phyloP scores from a whole-genome alignment of 2,113 vertebrate species.

The Peromyscus polionotus region DNA sequence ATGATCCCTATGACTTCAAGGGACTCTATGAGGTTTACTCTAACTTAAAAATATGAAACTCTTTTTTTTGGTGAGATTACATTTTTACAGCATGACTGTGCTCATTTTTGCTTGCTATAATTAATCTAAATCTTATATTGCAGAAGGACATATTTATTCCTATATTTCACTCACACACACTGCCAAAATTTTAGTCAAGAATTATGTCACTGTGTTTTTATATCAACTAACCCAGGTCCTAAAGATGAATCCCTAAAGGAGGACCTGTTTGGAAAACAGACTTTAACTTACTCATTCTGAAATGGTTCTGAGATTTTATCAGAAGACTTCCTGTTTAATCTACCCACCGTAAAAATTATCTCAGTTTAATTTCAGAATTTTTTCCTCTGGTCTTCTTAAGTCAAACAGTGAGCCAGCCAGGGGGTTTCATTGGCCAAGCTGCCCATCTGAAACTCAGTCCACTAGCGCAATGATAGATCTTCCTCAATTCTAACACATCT shows the following conservation, averaged over 20 bases:
- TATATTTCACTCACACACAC: neutral
- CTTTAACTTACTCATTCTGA: constrained; percentile 3
- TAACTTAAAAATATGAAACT: constrained; percentile 17
- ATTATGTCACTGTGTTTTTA: neutral
- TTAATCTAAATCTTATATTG: constrained; percentile 5
- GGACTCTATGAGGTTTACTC: neutral
- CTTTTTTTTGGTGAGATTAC: neutral
- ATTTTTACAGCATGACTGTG: neutral
- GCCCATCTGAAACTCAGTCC: neutral
- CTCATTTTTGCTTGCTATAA: neutral
- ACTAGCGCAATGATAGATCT: constrained; percentile 42
- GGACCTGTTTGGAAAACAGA: neutral
- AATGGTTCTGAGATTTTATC: constrained; percentile 42
- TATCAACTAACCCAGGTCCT: neutral
- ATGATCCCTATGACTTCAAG: neutral
- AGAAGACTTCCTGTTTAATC: constrained; percentile 28
- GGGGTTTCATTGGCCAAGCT: neutral
- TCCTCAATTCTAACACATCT: constrained; percentile 23
- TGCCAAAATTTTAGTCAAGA: neutral
- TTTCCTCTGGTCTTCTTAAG: constrained; percentile 33
- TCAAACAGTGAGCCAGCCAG: neutral
- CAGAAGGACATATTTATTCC: neutral
- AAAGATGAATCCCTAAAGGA: neutral
- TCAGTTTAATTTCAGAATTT: neutral
- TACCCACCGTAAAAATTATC: neutral